Evolutionary conservation across 2,888 invertebrate species (phyloP), one percentile per base, ranked within the genome.

Genomic region (Fragum sueziense): DNA sequence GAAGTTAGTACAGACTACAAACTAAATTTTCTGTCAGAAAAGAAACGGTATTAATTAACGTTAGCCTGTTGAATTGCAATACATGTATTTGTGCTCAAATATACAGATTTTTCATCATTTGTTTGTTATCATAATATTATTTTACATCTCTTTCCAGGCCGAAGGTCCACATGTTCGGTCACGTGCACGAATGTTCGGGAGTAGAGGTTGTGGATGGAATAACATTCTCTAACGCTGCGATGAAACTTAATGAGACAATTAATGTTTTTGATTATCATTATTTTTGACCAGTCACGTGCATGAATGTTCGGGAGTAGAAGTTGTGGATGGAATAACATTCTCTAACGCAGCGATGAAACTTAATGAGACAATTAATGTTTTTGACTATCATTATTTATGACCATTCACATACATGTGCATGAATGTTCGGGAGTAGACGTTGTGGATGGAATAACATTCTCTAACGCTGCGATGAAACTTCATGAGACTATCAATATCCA

Each of bases 281-380:
- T n/a, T n/a, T n/a, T n/a, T 91, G 41, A 91, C 87, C 81, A 91
- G 91, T 9, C 91, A 91, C 70, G 86, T 89, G 7, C 91, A 91
- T 79, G 89, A 88, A 34, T 69, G 80, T 27, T 81, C 84, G 25
- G 90, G 89, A 22, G 75, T 88, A 0, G n/a, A 73, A 7, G 69
- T 59, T 14, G 73, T 79, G 1, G 85, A 86, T 54, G 85, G 81
- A 6, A 82, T 85, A n/a, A 85, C 85, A 2, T 89, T 88, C 70
- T 89, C 90, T 14, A 90, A 90, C 70, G 88, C 88, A 25, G 87
- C 90, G 0, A 86, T 87, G 69, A 84, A 83, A 25, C 33, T 81
- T 2, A 70, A 75, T 4, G 78, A 79, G 20, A 79, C 68, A 14
- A 76, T 81, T 29, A 85, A 87, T 69, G 87, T 89, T 29, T 87